Conservation (phyloP, 2,888 invertebrate genomes). For the Liodrosophila aerea region DNA sequence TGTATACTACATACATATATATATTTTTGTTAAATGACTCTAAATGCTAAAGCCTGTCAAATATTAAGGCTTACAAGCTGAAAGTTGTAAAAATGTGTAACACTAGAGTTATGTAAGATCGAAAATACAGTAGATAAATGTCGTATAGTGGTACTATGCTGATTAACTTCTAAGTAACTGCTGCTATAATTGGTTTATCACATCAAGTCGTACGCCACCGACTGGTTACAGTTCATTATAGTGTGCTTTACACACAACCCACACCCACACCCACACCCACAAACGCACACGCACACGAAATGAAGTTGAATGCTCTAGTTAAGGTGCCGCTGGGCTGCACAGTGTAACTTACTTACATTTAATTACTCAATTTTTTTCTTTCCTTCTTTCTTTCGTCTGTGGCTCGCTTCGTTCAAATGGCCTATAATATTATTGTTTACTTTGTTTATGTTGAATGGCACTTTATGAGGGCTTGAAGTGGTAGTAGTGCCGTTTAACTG, state of each 20-base stretch:
- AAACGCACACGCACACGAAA: slow-evolving; percentile 28
- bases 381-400: slow-evolving; percentile 24
- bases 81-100: too few species aligned
- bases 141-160: too few species aligned
- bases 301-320: slow-evolving; percentile 63
- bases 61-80: too few species aligned
- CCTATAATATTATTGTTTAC: slow-evolving; percentile 16
- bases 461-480: slow-evolving; percentile 51
- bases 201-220: too few species aligned
- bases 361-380: slow-evolving; percentile 58
- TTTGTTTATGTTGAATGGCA: slow-evolving; percentile 13
- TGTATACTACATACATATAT: too few species aligned
- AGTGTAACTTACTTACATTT: slow-evolving; percentile 38
- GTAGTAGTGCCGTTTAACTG: slow-evolving; percentile 45
- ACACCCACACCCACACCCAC: slow-evolving; percentile 15
- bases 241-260: slow-evolving; percentile 45
- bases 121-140: too few species aligned
- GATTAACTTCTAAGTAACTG: too few species aligned
- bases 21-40: too few species aligned
- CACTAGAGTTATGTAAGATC: too few species aligned
- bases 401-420: slow-evolving; percentile 16
- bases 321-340: slow-evolving; percentile 44
- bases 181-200: too few species aligned
- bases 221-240: too few species aligned
- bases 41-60: too few species aligned